These are phyloP conservation scores for Uloborus plumipes DNA, from an alignment of 2,888 invertebrate species.

Conservation along the genomic window DNA sequence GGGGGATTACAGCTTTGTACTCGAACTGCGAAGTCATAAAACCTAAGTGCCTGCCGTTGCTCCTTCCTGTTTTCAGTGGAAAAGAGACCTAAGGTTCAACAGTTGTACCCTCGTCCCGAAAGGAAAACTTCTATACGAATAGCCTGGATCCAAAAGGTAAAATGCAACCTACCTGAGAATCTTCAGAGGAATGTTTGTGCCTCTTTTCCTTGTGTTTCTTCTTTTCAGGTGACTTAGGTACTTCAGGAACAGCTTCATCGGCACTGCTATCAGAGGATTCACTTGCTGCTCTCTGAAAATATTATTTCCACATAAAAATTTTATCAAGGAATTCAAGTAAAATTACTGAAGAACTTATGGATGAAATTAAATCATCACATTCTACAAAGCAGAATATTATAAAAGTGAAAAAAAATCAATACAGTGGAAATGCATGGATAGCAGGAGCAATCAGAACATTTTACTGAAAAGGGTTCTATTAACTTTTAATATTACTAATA, in stretches of 20 bases:
- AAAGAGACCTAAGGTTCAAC: too few species aligned
- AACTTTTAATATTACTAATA: too few species aligned
- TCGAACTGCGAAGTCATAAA: too few species aligned
- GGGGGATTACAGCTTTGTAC: too few species aligned
- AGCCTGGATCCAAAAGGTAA: too few species aligned
- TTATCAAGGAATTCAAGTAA: neutral
- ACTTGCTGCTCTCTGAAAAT: constrained; percentile 6
- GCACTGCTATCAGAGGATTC: constrained; percentile 10
- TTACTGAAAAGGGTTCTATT: too few species aligned
- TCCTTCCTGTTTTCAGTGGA: too few species aligned
- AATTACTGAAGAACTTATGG: neutral
- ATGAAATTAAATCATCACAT: neutral
- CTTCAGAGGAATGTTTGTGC: constrained; percentile 39
- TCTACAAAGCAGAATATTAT: neutral
- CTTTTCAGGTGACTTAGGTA: constrained; percentile 6
- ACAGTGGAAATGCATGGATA: neutral
- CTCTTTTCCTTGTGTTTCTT: constrained; percentile 38
- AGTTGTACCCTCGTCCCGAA: too few species aligned
- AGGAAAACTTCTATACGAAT: too few species aligned
- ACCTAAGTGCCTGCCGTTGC: too few species aligned
- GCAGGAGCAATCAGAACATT: neutral
- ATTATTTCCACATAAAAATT: neutral
- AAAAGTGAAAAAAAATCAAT: neutral
- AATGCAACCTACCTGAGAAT: neutral
- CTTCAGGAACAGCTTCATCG: neutral